Base-by-base conservation (phyloP, 2,888 invertebrate species). In the Meliscaeva auricollis region DNA sequence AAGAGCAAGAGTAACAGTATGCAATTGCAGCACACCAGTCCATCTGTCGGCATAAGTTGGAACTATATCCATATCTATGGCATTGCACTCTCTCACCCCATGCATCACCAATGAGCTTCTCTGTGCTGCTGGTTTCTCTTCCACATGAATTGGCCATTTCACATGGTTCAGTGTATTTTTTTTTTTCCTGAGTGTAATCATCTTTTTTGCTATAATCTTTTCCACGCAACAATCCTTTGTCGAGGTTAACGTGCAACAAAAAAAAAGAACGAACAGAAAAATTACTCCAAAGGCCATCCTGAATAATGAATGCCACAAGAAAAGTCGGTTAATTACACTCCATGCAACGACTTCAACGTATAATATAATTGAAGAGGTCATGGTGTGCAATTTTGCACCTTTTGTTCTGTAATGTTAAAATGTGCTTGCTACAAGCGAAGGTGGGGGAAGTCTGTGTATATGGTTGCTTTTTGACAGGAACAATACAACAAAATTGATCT, bases 341-440 rank as follows among this genome's bases (percentile, higher is more conserved):
- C 66, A 52, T 64, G 68, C 73, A 60, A 77, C 58, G 66, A 9
- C 3, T 38, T 76, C 46, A 70, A 81, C 2, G 11, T 20, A 38
- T 38, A 35, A 56, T 69, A 41, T 79, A 74, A 79, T 83, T 83
- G 69, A 70, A 79, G 79, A 70, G 83, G 78, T 78, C 78, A 78
- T 62, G 78, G 83, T 79, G 79, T 79, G 83, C 83, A 79, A 79
- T 83, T 83, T 79, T 83, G 74, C 83, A 83, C 79, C 79, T 83
- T 66, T 79, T 83, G 74, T 78, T 69, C 68, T 30, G 48, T 20
- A 76, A 58, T 41, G 52, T 6, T 32, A 44, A 32, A 44, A 44
- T 22, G 50, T 22, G 22, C 0, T n/a, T 3, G 50, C 3, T 20
- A 15, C 9, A 35, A 8, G 22, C 2, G 32, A 2, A 6, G 52